phyloP scores from a whole-genome alignment of 1,140 invertebrate species.

The Megalopta genalis region DNA sequence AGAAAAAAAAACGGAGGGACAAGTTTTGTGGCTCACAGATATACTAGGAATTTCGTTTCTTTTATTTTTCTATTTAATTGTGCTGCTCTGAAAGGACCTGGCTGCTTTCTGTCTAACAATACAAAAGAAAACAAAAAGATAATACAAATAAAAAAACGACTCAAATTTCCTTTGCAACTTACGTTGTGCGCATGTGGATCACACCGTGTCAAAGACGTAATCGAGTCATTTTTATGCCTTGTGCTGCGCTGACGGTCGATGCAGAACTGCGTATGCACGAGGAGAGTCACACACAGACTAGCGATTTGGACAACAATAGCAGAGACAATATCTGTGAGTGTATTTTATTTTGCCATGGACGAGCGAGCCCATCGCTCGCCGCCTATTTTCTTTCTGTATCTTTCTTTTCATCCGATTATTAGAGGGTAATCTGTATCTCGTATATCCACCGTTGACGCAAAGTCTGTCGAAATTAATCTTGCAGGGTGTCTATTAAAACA shows the following conservation, averaged over 20 bases:
- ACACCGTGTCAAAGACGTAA: slow-evolving; percentile 64
- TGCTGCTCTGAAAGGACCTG: slow-evolving; percentile 47
- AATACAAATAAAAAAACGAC: slow-evolving; percentile 16
- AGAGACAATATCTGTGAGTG: slow-evolving; percentile 73
- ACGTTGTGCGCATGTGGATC: slow-evolving; percentile 45
- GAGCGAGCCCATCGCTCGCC: not conserved
- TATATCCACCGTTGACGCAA: not conserved
- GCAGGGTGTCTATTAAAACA: not conserved
- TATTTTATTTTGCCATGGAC: slow-evolving; percentile 46
- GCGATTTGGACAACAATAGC: slow-evolving; percentile 73
- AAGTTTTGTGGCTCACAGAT: slow-evolving; percentile 42
- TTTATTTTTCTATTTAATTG: slow-evolving; percentile 48
- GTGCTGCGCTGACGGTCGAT: slow-evolving; percentile 71
- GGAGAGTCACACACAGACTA: slow-evolving; percentile 74
- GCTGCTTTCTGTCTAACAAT: slow-evolving; percentile 47
- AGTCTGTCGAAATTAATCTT: not conserved
- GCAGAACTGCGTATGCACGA: slow-evolving; percentile 73
- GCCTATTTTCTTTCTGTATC: slow-evolving; percentile 21
- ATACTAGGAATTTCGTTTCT: slow-evolving; percentile 45
- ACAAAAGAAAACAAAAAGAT: slow-evolving; percentile 2
- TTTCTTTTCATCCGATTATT: not conserved
- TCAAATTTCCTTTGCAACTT: slow-evolving; percentile 40
- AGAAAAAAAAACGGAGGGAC: not conserved
- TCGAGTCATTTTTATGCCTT: slow-evolving; percentile 75
- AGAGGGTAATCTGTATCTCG: slow-evolving; percentile 15